These are phyloP conservation scores for Macrosteles quadrilineatus DNA, from an alignment of 1,140 invertebrate genomes.

Conservation along the genomic window DNA sequence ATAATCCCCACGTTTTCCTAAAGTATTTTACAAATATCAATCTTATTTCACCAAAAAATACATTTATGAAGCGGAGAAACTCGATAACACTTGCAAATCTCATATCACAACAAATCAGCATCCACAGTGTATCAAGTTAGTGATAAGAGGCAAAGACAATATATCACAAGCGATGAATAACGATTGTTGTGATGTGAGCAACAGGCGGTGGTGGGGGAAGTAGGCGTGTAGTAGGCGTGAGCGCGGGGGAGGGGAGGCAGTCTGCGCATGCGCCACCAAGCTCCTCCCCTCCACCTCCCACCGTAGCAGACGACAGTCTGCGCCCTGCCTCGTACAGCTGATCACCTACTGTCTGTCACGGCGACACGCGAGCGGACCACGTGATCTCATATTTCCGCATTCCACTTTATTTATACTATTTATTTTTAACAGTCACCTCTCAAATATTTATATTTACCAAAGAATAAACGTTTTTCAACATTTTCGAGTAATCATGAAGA, in stretches of 20 bases:
- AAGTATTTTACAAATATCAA: no score
- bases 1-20: no score
- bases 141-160: not conserved
- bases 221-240: not conserved
- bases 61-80: no score
- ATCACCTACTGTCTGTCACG: not conserved
- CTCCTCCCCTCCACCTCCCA: conserved; percentile 1
- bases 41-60: no score
- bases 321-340: conserved; percentile 17
- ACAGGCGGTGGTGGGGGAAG: not conserved
- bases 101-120: no score
- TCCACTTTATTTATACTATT: no score
- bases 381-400: not conserved
- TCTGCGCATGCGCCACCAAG: not conserved
- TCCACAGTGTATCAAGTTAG: no score
- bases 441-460: not conserved
- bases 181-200: conserved; percentile 5
- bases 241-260: not conserved
- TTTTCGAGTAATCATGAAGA: not conserved
- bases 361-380: not conserved
- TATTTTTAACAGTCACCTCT: not conserved
- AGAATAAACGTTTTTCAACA: not conserved
- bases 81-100: no score
- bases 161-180: conserved; percentile 9
- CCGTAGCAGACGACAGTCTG: not conserved